Evolutionary conservation across 2,113 vertebrate genomes (phyloP).

Genomic region (Aldabrachelys gigantea): DNA sequence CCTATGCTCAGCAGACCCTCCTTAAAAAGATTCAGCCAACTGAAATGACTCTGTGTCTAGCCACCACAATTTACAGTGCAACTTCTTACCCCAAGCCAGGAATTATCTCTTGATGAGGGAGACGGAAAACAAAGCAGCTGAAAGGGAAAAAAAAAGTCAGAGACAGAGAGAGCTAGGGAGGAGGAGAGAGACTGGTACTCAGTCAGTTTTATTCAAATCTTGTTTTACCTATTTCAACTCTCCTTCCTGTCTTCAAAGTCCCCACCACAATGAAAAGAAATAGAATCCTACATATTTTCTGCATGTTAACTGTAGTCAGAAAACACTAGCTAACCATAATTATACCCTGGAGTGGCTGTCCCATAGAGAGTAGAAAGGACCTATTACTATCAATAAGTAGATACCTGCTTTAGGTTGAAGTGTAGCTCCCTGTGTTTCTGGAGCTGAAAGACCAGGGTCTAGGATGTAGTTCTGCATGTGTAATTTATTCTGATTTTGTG

Average conservation of each 20-base stretch:
- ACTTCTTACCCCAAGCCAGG: neutral
- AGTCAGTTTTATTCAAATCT: neutral
- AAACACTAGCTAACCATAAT: neutral
- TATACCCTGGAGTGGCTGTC: neutral
- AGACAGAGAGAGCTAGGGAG: neutral
- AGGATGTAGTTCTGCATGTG: neutral
- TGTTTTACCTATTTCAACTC: neutral
- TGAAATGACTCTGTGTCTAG: neutral
- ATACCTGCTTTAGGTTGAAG: neutral
- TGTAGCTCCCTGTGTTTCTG: neutral
- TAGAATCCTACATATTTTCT: neutral
- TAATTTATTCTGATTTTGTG: neutral
- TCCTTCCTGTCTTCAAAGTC: neutral
- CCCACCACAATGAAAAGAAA: neutral
- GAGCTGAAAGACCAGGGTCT: neutral
- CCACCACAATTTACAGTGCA: neutral
- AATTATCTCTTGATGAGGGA: neutral
- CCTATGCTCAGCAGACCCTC: neutral
- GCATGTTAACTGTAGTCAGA: neutral
- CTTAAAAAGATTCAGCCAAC: neutral
- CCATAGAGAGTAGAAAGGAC: neutral
- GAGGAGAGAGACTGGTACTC: neutral
- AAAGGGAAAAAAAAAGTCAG: neutral
- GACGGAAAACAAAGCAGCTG: neutral
- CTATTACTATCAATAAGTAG: neutral